These are phyloP conservation scores for Diadophis punctatus DNA, from an alignment of 2,113 vertebrate genomes.

Conservation along the genomic window DNA sequence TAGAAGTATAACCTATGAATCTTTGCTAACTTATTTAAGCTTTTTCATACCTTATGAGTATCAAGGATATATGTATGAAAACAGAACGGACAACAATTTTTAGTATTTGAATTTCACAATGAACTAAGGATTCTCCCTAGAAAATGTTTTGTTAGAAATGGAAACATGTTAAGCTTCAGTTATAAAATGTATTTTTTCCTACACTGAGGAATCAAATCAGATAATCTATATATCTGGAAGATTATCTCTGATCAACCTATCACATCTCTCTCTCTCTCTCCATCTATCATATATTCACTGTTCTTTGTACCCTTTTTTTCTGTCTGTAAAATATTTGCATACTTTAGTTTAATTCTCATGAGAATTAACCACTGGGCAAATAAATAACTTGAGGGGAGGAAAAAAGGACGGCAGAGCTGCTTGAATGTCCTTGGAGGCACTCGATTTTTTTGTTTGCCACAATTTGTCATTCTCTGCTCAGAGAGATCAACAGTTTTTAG, in stretches of 20 bases:
- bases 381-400: slow-evolving; percentile 60
- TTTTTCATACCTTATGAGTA: neutral
- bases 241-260: slow-evolving; percentile 45
- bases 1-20: slow-evolving; percentile 1
- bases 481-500: slow-evolving; percentile 98
- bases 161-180: neutral
- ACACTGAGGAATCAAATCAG: slow-evolving; percentile 27
- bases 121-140: neutral
- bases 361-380: slow-evolving; percentile 71
- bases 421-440: slow-evolving; percentile 86
- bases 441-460: slow-evolving; percentile 89
- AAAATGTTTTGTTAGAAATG: slow-evolving; percentile 2
- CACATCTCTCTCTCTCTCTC: neutral
- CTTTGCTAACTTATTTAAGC: slow-evolving; percentile 1
- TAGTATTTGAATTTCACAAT: neutral
- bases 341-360: slow-evolving; percentile 70
- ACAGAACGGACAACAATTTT: neutral
- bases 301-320: slow-evolving; percentile 43
- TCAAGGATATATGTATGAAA: neutral
- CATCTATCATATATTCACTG: neutral
- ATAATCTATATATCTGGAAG: slow-evolving; percentile 16
- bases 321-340: slow-evolving; percentile 71
- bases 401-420: slow-evolving; percentile 36
- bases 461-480: slow-evolving; percentile 95
- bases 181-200: slow-evolving; percentile 17